phyloP scores from a whole-genome alignment of 2,888 invertebrate species.

The Pachydiplax longipennis region DNA sequence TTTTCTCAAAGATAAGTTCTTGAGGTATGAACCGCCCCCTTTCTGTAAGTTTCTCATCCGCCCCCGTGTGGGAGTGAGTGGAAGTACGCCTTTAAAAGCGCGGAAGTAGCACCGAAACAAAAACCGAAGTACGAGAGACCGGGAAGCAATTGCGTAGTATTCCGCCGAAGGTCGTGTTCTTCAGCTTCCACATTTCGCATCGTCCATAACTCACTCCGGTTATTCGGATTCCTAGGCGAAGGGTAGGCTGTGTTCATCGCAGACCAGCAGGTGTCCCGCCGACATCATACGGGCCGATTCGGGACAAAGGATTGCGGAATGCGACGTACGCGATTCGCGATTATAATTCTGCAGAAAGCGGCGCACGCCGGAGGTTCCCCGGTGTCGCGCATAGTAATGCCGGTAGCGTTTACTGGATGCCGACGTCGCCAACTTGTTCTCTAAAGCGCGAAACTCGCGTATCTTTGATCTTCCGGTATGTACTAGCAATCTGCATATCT shows the following conservation, averaged over 20 bases:
- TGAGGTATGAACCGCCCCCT: too few species aligned
- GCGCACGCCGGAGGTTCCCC: neutral
- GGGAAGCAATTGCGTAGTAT: neutral
- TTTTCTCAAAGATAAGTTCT: too few species aligned
- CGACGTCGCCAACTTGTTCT: neutral
- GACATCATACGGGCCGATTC: neutral
- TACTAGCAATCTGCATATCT: neutral
- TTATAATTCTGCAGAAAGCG: neutral
- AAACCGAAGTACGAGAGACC: neutral
- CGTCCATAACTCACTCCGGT: neutral
- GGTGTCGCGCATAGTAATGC: neutral
- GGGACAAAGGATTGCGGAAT: neutral
- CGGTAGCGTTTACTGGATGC: neutral
- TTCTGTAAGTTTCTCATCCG: too few species aligned
- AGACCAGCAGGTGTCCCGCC: neutral
- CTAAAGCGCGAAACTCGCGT: neutral
- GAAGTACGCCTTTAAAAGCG: too few species aligned
- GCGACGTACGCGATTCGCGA: neutral
- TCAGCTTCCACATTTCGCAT: neutral
- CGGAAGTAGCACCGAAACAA: too few species aligned
- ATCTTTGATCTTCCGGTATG: neutral
- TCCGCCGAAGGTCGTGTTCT: neutral
- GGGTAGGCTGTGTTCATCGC: neutral
- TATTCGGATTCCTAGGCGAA: neutral
- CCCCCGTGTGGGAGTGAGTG: too few species aligned